Conservation (phyloP, 2,113 vertebrate species). For the Mobula hypostoma region DNA sequence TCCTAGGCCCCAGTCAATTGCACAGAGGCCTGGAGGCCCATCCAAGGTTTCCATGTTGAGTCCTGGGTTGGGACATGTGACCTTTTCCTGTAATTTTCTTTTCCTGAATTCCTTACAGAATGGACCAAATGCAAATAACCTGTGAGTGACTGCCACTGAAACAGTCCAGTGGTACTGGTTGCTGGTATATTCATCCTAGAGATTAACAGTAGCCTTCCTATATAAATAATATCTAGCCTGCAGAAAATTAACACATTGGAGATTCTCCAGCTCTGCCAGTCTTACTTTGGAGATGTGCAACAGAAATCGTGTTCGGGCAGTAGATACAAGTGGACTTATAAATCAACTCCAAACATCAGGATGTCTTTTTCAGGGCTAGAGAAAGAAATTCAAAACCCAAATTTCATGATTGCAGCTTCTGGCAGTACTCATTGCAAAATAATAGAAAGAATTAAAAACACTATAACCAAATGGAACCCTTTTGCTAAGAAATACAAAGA, state of each 20-base stretch:
- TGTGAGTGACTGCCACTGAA: neutral
- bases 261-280: neutral
- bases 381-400: neutral
- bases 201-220: neutral
- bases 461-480: neutral
- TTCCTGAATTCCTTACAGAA: neutral
- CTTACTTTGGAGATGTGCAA: neutral
- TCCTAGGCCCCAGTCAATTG: neutral
- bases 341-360: neutral
- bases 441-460: neutral
- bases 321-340: neutral
- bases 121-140: neutral
- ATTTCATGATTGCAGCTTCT: neutral
- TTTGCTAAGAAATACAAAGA: neutral
- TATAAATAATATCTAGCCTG: neutral
- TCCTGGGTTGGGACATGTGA: neutral
- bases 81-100: neutral
- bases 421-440: neutral
- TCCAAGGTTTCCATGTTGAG: neutral
- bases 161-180: neutral
- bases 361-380: neutral
- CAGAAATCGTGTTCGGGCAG: neutral
- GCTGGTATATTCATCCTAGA: neutral
- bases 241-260: neutral
- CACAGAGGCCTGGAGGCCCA: neutral